A percentile compares a stretch with the other conserved stretches of the same genome.
Evolutionary conservation across 2,113 vertebrate genomes (phyloP).

Genomic region (Sceloporus undulatus): DNA sequence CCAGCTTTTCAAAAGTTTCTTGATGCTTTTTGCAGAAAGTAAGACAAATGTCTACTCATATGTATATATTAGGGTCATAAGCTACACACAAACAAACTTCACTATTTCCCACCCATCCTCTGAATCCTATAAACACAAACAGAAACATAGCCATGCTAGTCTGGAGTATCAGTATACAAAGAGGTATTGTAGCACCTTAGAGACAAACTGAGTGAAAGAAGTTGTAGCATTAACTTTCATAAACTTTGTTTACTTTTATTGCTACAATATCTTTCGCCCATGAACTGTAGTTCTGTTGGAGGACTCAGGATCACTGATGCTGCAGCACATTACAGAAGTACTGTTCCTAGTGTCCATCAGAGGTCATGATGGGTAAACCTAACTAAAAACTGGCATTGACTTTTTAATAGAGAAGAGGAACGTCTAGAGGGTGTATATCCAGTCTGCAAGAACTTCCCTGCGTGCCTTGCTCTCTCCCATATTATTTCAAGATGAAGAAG

Average conservation of each 20-base stretch:
- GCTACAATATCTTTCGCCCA: too few relatives aligned
- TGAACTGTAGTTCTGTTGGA: neutral
- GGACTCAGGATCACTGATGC: neutral
- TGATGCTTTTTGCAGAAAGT: neutral
- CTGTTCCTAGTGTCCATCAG: neutral
- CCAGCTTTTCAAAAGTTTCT: neutral
- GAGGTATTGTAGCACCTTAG: too few relatives aligned
- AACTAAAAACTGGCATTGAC: neutral
- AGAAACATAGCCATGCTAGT: too few relatives aligned
- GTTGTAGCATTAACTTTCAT: too few relatives aligned
- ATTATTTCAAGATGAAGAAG: too few relatives aligned
- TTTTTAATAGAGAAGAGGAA: neutral
- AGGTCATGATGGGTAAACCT: neutral
- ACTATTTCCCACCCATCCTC: neutral
- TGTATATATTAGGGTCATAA: neutral
- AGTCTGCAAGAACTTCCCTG: too few relatives aligned
- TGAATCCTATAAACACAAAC: neutral
- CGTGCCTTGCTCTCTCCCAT: too few relatives aligned
- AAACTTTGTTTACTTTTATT: neutral
- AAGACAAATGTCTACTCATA: neutral
- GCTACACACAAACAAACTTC: neutral
- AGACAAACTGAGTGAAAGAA: too few relatives aligned
- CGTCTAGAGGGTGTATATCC: neutral
- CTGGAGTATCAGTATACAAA: too few relatives aligned
- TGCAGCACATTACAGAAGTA: neutral